Percentiles rank a stretch among this genome's conserved stretches.
Conservation (phyloP, 2,888 invertebrate genomes). For the Agrochola lychnidis region DNA sequence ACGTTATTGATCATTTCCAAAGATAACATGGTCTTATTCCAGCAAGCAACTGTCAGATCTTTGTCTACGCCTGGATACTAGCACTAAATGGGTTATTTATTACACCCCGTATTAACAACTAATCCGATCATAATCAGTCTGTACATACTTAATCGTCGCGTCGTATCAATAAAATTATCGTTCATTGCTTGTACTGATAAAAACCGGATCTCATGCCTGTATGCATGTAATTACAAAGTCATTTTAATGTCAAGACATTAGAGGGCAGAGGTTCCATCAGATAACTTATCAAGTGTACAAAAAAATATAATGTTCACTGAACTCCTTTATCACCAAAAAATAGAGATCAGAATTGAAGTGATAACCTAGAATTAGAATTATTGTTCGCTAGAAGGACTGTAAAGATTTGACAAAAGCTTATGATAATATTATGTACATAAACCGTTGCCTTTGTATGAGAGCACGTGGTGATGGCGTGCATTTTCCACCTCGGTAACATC, state of each 20-base stretch:
- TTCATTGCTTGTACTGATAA: conserved; percentile 54
- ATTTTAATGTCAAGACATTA: conserved; percentile 52
- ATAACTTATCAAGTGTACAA: conserved; percentile 28
- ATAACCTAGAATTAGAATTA: conserved; percentile 15
- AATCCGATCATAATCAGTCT: conserved; percentile 40
- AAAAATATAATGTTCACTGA: conserved; percentile 16
- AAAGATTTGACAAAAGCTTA: conserved; percentile 38
- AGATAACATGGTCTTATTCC: not conserved
- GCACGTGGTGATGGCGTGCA: conserved; percentile 60
- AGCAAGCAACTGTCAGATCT: not conserved
- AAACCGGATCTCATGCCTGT: conserved; percentile 57
- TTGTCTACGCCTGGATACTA: conserved; percentile 33
- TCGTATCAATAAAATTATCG: conserved; percentile 55
- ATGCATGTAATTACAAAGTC: conserved; percentile 43
- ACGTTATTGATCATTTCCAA: not conserved
- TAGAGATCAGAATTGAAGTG: not conserved
- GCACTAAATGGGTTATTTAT: conserved; percentile 17
- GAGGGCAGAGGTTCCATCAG: conserved; percentile 36
- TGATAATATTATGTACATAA: conserved; percentile 30
- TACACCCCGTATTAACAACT: conserved; percentile 2
- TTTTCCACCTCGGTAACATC: conserved; percentile 42
- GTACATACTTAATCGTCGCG: conserved; percentile 33
- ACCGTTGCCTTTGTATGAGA: conserved; percentile 26
- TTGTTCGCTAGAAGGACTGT: conserved; percentile 12
- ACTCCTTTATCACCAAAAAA: conserved; percentile 13